phyloP scores from a whole-genome alignment of 2,888 invertebrate genomes.

The Apodemia hepburni region DNA sequence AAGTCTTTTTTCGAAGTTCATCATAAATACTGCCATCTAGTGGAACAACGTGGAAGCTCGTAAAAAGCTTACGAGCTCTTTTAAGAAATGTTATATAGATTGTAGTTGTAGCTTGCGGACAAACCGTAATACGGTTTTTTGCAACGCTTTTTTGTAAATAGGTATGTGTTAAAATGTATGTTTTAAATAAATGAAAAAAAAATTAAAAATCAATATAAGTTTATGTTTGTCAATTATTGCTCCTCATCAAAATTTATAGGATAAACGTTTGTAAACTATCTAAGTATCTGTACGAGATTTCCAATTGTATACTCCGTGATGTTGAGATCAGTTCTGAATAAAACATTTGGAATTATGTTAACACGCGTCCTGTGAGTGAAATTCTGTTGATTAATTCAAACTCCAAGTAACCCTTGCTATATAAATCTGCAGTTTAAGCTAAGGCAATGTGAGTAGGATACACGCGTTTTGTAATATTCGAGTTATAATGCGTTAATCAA shows the following conservation, averaged over 20 bases:
- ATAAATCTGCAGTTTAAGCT: conserved; percentile 13
- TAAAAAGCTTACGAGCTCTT: too few species aligned
- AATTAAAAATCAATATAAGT: too few species aligned
- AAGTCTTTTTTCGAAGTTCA: too few species aligned
- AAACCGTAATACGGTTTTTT: too few species aligned
- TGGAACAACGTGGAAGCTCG: too few species aligned
- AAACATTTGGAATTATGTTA: conserved; percentile 35
- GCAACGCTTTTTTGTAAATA: too few species aligned
- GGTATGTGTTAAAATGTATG: too few species aligned
- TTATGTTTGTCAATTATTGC: not conserved
- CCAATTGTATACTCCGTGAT: conserved; percentile 22
- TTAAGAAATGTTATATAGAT: too few species aligned
- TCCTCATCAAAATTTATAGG: not conserved
- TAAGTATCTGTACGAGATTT: conserved; percentile 23
- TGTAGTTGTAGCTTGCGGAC: too few species aligned
- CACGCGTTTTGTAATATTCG: not conserved
- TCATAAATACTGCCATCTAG: too few species aligned
- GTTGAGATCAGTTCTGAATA: conserved; percentile 31
- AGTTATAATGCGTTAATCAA: too few species aligned
- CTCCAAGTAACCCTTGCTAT: conserved; percentile 24
- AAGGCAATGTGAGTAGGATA: conserved; percentile 19
- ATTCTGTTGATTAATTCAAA: conserved; percentile 34
- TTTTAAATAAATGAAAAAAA: too few species aligned
- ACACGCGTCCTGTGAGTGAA: conserved; percentile 29
- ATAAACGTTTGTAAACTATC: conserved; percentile 10